These are phyloP conservation scores for Trissonchulus sp. DNA, from an alignment of 2,888 invertebrate genomes.

Conservation along the genomic window DNA sequence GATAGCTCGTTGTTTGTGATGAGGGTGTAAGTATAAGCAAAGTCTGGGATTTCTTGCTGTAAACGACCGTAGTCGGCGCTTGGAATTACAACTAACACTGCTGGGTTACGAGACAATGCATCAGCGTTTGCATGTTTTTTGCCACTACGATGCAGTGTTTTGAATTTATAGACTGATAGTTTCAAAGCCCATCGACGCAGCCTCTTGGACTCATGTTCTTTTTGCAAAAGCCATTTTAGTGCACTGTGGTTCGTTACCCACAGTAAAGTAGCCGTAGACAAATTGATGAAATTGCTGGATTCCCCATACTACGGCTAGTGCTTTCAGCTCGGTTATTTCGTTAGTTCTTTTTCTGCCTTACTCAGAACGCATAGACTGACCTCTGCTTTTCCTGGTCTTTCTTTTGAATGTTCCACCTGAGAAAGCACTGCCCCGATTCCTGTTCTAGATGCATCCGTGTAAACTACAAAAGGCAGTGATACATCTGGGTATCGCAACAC, in stretches of 20 bases:
- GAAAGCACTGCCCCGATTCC: constrained; percentile 5
- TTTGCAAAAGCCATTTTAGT: not conserved
- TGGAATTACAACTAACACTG: no score
- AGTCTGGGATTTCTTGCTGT: no score
- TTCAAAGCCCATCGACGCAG: no score
- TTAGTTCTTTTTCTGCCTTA: not conserved
- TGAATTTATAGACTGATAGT: no score
- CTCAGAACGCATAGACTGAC: not conserved
- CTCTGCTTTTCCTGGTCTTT: not conserved
- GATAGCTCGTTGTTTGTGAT: no score
- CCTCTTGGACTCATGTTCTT: no score
- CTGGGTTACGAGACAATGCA: constrained; percentile 5
- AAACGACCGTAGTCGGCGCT: no score
- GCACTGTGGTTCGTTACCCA: not conserved
- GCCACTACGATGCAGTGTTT: not conserved
- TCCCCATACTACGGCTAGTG: not conserved
- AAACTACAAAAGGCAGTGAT: no score
- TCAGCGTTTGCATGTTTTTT: not conserved
- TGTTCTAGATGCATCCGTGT: no score
- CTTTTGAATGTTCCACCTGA: not conserved
- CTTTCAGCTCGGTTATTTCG: not conserved
- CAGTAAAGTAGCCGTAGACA: not conserved
- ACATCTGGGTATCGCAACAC: no score
- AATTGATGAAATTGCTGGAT: not conserved
- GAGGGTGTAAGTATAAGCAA: no score